Evolutionary conservation across 2,113 vertebrate genomes (phyloP), one percentile per base, ranked within the genome.

Genomic region (Coturnix japonica): DNA sequence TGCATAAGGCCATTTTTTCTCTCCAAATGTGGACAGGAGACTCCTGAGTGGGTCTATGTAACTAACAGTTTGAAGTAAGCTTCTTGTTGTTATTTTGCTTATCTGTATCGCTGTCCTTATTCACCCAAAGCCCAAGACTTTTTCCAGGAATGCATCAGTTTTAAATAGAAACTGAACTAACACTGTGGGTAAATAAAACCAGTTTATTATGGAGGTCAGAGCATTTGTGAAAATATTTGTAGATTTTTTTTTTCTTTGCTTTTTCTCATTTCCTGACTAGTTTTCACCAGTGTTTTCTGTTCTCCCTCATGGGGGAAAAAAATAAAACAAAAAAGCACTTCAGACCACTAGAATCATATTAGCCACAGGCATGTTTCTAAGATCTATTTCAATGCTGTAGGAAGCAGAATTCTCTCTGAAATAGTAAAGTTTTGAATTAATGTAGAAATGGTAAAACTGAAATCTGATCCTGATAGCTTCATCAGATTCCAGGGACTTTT

Each of bases 171-270:
- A 53, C 12, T 9, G 67, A 14, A 72, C 30, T 63, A 82, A 56
- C 13, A 2, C 31, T 19, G 12, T 13, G 13, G 5, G 3, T 81
- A 85, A 86, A 89, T 8, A 83, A 79, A 61, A 51, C 8, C 21
- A 1, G 0, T 64, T 65, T 81, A 21, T 35, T 56, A 47, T 7
- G 0, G 0, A 43, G 64, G 11, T 47, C 18, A 33, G 3, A 73
- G 3, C 18, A 57, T 76, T 75, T 71, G 15, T 61, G 35, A 86
- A 92, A 86, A 77, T 49, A 78, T 13, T 41, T 51, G 11, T 51
- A 44, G 23, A n/a, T 37, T 7, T 37, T 37, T 37, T 37, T 39
- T 43, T 22, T 59, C 64, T 35, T 43, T 23, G 25, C 15, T 21
- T 44, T 73, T 70, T 28, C 13, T 7, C 19, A 16, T 75, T 81